A percentile compares a stretch with the other conserved stretches of the same genome.
These are phyloP conservation scores for Oophaga pumilio DNA, from an alignment of 2,113 vertebrate species.

Conservation along the genomic window DNA sequence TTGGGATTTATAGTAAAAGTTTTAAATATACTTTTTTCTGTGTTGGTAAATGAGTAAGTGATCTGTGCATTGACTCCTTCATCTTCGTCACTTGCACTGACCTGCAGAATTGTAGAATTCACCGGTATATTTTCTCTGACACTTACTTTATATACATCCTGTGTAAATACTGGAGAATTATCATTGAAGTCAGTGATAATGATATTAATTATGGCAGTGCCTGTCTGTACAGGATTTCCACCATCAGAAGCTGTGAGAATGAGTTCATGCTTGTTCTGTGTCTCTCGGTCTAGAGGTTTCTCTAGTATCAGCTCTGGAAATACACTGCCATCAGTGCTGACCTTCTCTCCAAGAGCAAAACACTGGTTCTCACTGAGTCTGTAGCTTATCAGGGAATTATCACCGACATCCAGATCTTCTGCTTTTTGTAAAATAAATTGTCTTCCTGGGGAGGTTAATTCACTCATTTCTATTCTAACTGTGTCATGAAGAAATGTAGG, in stretches of 20 bases:
- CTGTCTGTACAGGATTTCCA: not conserved
- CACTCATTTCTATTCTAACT: not conserved
- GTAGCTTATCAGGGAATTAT: not conserved
- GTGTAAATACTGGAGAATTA: not conserved
- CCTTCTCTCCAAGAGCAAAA: not conserved
- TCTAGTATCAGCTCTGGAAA: not conserved
- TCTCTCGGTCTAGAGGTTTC: not conserved
- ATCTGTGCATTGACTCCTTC: not conserved
- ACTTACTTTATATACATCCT: not conserved
- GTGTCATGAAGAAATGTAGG: not conserved
- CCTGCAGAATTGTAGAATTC: not conserved
- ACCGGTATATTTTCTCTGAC: not conserved
- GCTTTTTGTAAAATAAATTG: not conserved
- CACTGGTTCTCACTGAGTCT: not conserved
- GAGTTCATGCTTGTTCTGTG: not conserved
- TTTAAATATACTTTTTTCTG: not conserved
- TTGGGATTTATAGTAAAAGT: not conserved
- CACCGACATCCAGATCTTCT: not conserved
- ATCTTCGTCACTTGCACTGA: conserved; percentile 2
- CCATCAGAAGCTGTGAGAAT: not conserved
- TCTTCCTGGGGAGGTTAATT: not conserved
- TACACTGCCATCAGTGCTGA: not conserved
- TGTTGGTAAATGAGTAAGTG: not conserved
- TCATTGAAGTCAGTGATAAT: not conserved
- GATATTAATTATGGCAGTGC: not conserved